Conservation (phyloP, 2,888 invertebrate species). For the Eurois occulta region DNA sequence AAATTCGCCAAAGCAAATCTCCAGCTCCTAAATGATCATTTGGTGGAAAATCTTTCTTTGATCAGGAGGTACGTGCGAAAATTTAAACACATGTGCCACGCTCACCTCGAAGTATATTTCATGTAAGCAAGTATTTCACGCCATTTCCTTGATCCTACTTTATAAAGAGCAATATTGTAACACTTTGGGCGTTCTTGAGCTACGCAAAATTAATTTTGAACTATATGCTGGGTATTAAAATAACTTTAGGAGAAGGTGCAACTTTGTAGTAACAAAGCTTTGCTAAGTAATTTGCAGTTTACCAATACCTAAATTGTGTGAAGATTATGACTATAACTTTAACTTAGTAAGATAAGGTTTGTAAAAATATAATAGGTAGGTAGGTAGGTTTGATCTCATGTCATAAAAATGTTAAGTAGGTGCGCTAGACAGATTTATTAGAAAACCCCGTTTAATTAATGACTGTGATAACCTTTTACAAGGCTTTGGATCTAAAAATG, state of each 20-base stretch:
- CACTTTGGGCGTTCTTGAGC: constrained; percentile 23
- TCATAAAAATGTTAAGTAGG: background rate
- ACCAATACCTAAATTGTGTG: background rate
- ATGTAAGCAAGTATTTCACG: constrained; percentile 24
- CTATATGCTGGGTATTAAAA: constrained; percentile 37
- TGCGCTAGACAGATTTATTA: background rate
- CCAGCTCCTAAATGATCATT: constrained; percentile 23
- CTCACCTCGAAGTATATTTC: constrained; percentile 5
- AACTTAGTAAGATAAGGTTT: background rate
- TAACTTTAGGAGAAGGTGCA: constrained; percentile 30
- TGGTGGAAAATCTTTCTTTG: constrained; percentile 36
- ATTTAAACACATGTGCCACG: constrained; percentile 7
- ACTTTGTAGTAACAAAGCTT: constrained; percentile 29
- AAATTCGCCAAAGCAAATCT: constrained; percentile 13
- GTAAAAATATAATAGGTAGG: background rate
- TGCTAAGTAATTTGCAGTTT: constrained; percentile 20
- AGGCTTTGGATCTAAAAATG: constrained; percentile 6
- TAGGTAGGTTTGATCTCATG: background rate
- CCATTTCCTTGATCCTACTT: constrained; percentile 38
- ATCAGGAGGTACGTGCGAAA: constrained; percentile 23
- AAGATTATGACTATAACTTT: background rate
- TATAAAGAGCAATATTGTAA: constrained; percentile 39
- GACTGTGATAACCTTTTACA: background rate
- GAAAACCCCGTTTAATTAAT: background rate
- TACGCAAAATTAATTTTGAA: constrained; percentile 49